Base-by-base conservation (phyloP, 2,113 vertebrate species). In the Trogon surrucura region DNA sequence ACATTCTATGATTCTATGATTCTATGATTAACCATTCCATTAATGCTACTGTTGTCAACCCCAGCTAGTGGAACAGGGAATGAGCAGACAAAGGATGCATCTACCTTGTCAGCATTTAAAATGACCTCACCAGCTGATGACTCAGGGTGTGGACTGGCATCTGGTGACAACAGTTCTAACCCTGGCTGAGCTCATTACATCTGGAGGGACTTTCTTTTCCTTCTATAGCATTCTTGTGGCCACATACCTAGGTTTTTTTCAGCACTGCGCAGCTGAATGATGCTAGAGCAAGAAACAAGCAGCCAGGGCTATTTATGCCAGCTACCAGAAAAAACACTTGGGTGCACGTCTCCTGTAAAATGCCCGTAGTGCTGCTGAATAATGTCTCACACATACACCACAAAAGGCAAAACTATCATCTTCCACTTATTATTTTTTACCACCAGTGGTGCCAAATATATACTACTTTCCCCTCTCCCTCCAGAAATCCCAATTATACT, bases 291-390 rank as follows among this genome's bases (percentile, higher is more conserved):
- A 69, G 62, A 51, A 57, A 72, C 17, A 71, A 64, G 8, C 25
- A 85, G 11, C 29, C 66, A 58, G 36, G 36, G 36, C 50, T 86
- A 74, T 30, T 48, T 38, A 65, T 5, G 22, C 21, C 51, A 85
- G 8, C 51, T 66, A 67, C 20, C 0, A 13, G 72, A 66, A 32
- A 73, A 91, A 66, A 32, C 20, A 32, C 16, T 29, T 25, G 14
- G 4, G 16, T 34, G 9, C 0, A 0, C 4, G 3, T 32, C 78
- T 80, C 51, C 26, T 47, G 6, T 23, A 13, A 34, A 66, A 16
- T 25, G 41, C 5, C 11, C n/a, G 30, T 8, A 73, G 27, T 2
- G 11, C 60, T 85, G 57, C 26, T 51, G 16, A 85, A 66, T 61
- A 74, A 64, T 7, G 14, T 36, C 45, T 50, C 26, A 20, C 6